A percentile compares a stretch with the other conserved stretches of the same genome.
These are phyloP conservation scores for Nephrocerus scutellatus DNA, from an alignment of 2,888 invertebrate species.

Conservation along the genomic window DNA sequence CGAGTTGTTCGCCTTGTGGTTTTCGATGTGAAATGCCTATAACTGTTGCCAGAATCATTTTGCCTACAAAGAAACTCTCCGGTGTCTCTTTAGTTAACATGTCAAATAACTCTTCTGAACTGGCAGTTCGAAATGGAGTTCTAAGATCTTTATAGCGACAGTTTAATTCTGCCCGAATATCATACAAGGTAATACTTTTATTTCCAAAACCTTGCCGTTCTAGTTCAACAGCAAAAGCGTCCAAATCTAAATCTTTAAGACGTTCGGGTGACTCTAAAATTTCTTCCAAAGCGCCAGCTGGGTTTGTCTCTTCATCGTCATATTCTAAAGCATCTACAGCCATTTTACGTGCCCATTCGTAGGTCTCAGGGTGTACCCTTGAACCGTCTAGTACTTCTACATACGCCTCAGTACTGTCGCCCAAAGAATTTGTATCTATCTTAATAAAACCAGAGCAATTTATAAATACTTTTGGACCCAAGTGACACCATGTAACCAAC, in stretches of 20 bases:
- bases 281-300: constrained; percentile 94
- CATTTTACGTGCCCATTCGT: constrained; percentile 99
- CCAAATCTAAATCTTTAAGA: constrained; percentile 91
- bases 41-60: constrained; percentile 77
- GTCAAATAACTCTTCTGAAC: constrained; percentile 84
- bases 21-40: constrained; percentile 77
- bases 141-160: constrained; percentile 88
- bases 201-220: constrained; percentile 85
- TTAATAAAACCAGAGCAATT: constrained; percentile 99
- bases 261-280: constrained; percentile 92
- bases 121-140: constrained; percentile 67
- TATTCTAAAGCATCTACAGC: constrained; percentile 98
- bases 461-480: constrained; percentile 98
- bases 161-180: constrained; percentile 92
- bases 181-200: constrained; percentile 91
- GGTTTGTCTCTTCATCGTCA: constrained; percentile 94
- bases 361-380: constrained; percentile 97
- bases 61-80: constrained; percentile 83
- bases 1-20: constrained; percentile 87
- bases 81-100: constrained; percentile 94
- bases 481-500: constrained; percentile 88
- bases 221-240: constrained; percentile 96
- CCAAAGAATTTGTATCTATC: constrained; percentile 93
- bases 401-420: constrained; percentile 90
- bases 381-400: constrained; percentile 96